Conservation (phyloP, 2,888 invertebrate species). For the Tetranychus piercei region DNA sequence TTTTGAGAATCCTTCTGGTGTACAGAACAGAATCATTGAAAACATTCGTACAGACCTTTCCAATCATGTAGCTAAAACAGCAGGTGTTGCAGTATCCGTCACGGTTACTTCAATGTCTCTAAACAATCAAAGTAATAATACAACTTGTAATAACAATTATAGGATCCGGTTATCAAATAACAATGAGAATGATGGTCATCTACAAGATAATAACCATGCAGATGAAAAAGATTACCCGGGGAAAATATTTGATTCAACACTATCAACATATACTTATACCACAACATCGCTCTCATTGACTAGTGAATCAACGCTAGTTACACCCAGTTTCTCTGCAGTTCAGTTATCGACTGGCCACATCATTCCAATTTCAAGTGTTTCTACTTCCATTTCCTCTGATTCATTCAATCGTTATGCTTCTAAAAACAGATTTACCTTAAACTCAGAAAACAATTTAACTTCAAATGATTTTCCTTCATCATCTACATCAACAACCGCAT, state of each 20-base stretch:
- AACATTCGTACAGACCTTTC: conserved; percentile 12
- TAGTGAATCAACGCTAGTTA: conserved; percentile 19
- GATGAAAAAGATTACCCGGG: neutral
- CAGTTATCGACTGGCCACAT: conserved; percentile 20
- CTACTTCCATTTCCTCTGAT: conserved; percentile 5
- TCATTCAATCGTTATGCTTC: neutral
- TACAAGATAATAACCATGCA: neutral
- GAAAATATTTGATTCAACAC: conserved; percentile 23
- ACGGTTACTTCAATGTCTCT: neutral
- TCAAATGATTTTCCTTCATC: neutral
- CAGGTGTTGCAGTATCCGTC: neutral
- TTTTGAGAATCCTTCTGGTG: conserved; percentile 41
- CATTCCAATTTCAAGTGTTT: conserved; percentile 6
- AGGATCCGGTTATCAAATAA: neutral
- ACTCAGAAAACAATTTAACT: neutral
- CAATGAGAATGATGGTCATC: neutral
- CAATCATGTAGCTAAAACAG: conserved; percentile 9
- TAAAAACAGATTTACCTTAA: neutral
- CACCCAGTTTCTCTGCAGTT: conserved; percentile 16
- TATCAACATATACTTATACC: conserved; percentile 26
- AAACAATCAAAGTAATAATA: neutral
- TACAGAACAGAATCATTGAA: conserved; percentile 23
- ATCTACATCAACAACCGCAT: neutral
- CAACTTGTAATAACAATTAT: neutral
- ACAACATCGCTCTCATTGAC: conserved; percentile 23